Base-by-base conservation (phyloP, 2,113 vertebrate genomes). In the Dicentrarchus labrax region DNA sequence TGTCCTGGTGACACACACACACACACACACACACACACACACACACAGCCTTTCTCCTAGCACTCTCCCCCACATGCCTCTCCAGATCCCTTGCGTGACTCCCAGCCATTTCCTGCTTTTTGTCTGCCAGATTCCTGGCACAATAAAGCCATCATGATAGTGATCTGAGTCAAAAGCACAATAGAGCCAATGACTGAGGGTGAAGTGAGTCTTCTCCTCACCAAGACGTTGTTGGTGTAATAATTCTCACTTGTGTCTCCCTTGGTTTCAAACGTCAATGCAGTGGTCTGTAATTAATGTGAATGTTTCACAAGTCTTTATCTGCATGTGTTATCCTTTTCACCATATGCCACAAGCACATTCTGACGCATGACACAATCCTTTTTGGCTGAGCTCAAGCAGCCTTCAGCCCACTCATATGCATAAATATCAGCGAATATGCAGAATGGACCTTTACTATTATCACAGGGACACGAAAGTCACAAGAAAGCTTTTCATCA, bases 81-180 rank as follows among this genome's bases (percentile, higher is more conserved):
- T 89, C 90, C 74, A 91, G 89, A 92, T 92, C 90, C 90, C 91
- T 94, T 94, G 95, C 94, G 94, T 95, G 94, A 95, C 94, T 95
- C 88, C 89, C 87, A 78, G 93, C 89, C 91, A 94, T 95, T 95
- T 95, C 94, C 94, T 95, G 94, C 94, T 94, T 94, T 94, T 95
- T 94, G 93, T 95, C 91, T 94, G 90, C 91, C 86, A 90, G 89
- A 94, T 94, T 94, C 93, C 93, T 89, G 85, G 87, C 92, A 93
- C 92, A 93, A 95, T 94, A 92, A 94, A 93, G 90, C 89, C 88
- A 62, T 91, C 87, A 78, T 90, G 95, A 95, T 95, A 95, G 84
- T 74, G 90, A 95, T 94, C 94, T 94, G 87, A 94, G 88, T 91
- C 87, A 91, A 90, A 90, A 83, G 91, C 94, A 95, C 94, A 94